Evolutionary conservation across 2,797 vertebrate species (phyloP), one percentile per base, ranked within the genome.

Genomic region (Alca torda): DNA sequence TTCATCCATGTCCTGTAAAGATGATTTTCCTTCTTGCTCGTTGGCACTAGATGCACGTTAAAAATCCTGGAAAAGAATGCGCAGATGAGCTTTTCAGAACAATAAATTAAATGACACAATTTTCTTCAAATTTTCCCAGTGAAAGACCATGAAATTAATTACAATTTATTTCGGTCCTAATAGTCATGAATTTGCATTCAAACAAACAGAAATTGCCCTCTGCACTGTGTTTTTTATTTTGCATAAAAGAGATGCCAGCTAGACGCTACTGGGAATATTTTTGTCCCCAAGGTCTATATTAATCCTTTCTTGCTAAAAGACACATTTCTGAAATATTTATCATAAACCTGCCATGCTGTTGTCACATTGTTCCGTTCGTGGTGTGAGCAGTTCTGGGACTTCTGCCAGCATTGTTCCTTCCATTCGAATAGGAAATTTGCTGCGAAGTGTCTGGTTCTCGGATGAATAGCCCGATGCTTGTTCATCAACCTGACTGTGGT

Each of bases 381-480:
- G 68, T 65, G 67, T 87, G 90, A 95, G 87, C 61, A 17, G 46
- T 91, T 95, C 92, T 90, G 90, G 96, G 95, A 89, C 41, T 77
- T 56, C 31, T 85, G 93, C 93, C 92, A 95, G 86, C 90, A 75
- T 95, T 96, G 92, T 96, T 95, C 76, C 57, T 92, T 85, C 88
- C 61, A 54, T 83, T 89, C 81, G 57, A 57, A 37, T 65, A 87
- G 86, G 81, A 92, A 91, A 80, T 72, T 67, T 93, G 64, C 86
- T 84, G 13, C 3, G 0, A 74, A 82, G 63, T 46, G 75, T 95
- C 91, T 89, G 75, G 45, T 74, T 93, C 78, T 85, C 16, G 11
- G 78, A n/a, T 77, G 81, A 95, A 78, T 78, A 91, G 61, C 61
- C 10, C 1, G 0, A 18, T 57, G 50, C 67, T 87, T 95, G 90